Base-by-base conservation (phyloP, 2,797 vertebrate species). In the Lutjanus campechanus region DNA sequence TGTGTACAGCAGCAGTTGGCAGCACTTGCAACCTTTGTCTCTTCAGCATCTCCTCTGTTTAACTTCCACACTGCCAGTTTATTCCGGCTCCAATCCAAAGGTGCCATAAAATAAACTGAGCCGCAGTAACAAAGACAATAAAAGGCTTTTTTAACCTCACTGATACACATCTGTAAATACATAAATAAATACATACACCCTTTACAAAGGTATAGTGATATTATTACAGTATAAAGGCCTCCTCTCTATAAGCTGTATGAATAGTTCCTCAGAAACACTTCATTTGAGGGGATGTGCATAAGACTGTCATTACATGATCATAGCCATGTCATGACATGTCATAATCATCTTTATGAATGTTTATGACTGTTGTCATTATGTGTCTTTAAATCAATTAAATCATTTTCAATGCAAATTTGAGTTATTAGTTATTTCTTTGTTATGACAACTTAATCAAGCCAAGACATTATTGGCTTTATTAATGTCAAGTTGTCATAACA, bases 31-130 rank as follows among this genome's bases (percentile, higher is more conserved):
- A 85, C 68, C 79, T 76, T 69, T 85, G 76, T 82, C 79, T 83
- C 59, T 50, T 69, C 51, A 76, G 82, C 82, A 83, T 83, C 84
- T 82, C 65, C 63, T 69, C 58, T 44, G 22, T 81, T 90, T 68
- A 83, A 90, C 70, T 70, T 73, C 46, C 20, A 49, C 58, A 17
- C 41, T 29, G 55, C 71, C 73, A 82, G 53, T 78, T 81, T 78
- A 81, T 87, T 59, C 54, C 15, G 16, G 47, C 54, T 77, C 50
- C 66, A 84, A 80, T 86, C 76, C 71, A 79, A 83, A 84, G 44
- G 55, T 55, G 49, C 46, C 74, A 81, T 83, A 73, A 90, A 91
- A 80, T 67, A 87, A 85, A 79, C 67, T n/a, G 68, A 82, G 79
- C 55, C 46, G 69, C 75, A 78, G 67, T 76, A 81, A 78, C 76